phyloP scores from a whole-genome alignment of 2,888 invertebrate species.

The Margaritifera margaritifera region DNA sequence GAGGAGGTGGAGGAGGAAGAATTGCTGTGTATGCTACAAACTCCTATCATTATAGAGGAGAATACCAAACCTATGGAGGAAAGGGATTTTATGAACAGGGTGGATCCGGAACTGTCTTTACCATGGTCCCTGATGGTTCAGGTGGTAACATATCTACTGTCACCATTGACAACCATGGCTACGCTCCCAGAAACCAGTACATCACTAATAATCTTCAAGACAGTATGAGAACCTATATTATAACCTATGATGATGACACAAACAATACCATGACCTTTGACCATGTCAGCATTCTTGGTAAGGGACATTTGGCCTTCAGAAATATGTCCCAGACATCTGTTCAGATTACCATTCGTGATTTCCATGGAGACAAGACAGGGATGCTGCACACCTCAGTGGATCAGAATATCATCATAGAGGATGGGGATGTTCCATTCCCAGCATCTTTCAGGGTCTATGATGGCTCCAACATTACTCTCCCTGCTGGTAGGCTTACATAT shows the following conservation, averaged over 20 bases:
- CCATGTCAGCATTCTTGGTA: constrained; percentile 41
- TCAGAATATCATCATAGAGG: constrained; percentile 34
- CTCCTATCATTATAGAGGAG: constrained; percentile 42
- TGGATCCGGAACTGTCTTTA: constrained; percentile 54
- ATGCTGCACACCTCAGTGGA: constrained; percentile 49
- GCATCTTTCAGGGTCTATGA: constrained; percentile 52
- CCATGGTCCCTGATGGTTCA: constrained; percentile 24
- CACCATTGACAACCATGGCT: constrained; percentile 50
- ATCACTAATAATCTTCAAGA: constrained; percentile 35
- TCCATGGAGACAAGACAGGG: constrained; percentile 54
- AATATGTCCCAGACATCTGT: constrained; percentile 19
- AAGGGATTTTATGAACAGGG: constrained; percentile 47
- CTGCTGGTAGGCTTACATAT: constrained; percentile 34
- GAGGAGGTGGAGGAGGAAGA: constrained; percentile 61
- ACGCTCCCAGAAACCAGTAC: constrained; percentile 38
- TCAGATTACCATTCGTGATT: constrained; percentile 34
- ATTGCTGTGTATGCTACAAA: constrained; percentile 43
- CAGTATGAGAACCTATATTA: constrained; percentile 47
- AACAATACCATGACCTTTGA: constrained; percentile 32
- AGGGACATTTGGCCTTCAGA: constrained; percentile 48
- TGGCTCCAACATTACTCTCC: constrained; percentile 35
- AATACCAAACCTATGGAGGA: constrained; percentile 48
- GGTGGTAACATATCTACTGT: constrained; percentile 28
- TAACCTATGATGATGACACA: constrained; percentile 23
- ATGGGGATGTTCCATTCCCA: constrained; percentile 53